Percentiles rank a stretch among this genome's conserved stretches.
Conservation (phyloP, 2,888 invertebrate species). For the Mechanitis mazaeus region DNA sequence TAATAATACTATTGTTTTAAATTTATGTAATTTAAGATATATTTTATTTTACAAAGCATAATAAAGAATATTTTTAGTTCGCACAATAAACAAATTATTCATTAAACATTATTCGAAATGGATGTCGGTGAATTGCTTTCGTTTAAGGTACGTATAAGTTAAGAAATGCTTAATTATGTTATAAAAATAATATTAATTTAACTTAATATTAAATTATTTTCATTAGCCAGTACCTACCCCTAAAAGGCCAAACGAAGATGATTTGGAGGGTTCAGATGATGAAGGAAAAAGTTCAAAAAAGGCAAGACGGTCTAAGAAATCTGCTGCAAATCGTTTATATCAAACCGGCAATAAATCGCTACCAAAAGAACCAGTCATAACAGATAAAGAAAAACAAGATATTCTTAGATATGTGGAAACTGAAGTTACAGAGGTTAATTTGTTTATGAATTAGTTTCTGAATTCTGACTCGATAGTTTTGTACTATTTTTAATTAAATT, state of each 20-base stretch:
- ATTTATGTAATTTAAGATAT: too few relatives aligned
- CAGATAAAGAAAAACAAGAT: conserved; percentile 86
- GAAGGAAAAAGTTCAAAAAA: conserved; percentile 79
- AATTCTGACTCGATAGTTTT: too few relatives aligned
- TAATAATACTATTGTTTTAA: too few relatives aligned
- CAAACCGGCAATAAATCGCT: conserved; percentile 63
- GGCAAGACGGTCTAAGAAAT: conserved; percentile 76
- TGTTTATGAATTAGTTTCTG: not conserved
- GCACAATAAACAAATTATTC: too few relatives aligned
- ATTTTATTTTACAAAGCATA: too few relatives aligned
- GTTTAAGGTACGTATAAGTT: conserved; percentile 56
- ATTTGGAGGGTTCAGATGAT: conserved; percentile 81
- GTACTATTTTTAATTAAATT: too few relatives aligned
- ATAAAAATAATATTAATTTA: not conserved
- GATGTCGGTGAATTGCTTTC: conserved; percentile 71
- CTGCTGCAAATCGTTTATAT: conserved; percentile 56
- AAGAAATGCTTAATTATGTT: not conserved
- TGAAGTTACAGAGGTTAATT: conserved; percentile 82
- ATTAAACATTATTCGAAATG: conserved; percentile 43
- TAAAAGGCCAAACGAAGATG: conserved; percentile 82
- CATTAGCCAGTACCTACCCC: conserved; percentile 88
- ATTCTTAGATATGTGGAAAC: conserved; percentile 90
- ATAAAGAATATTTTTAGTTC: too few relatives aligned
- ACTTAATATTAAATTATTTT: not conserved
- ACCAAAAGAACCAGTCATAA: conserved; percentile 78